phyloP scores from a whole-genome alignment of 2,797 vertebrate species.

The Mallotus villosus region DNA sequence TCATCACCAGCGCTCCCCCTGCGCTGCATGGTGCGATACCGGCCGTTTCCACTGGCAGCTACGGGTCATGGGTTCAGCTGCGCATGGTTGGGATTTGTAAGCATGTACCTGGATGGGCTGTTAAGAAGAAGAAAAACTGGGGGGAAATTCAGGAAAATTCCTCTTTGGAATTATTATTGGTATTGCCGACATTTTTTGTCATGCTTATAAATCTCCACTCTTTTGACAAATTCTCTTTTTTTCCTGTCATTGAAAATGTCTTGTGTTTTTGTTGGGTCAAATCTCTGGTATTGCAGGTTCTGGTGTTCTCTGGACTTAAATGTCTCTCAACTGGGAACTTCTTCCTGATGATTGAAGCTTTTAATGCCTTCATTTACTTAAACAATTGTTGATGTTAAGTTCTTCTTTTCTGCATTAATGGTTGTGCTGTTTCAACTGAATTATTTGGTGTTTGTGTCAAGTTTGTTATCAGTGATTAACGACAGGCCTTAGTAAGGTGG shows the following conservation, averaged over 20 bases:
- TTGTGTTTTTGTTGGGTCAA: background rate
- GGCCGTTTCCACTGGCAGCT: constrained; percentile 56
- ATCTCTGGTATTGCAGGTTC: background rate
- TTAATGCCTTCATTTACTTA: background rate
- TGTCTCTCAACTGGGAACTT: background rate
- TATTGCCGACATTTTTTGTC: background rate
- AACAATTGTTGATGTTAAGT: background rate
- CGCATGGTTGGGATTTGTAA: background rate
- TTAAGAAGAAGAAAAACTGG: no score
- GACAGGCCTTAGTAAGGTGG: background rate
- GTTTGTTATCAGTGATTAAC: background rate
- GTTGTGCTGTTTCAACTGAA: background rate
- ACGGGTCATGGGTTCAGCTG: constrained; percentile 47
- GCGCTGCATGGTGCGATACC: constrained; percentile 70
- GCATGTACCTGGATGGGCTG: background rate
- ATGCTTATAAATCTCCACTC: constrained; percentile 8
- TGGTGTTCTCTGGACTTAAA: background rate
- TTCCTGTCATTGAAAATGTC: background rate
- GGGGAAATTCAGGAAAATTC: no score
- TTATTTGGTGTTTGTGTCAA: constrained; percentile 15
- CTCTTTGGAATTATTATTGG: no score
- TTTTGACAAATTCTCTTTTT: background rate
- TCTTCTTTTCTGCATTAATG: background rate
- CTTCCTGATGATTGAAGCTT: background rate
- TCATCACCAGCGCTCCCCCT: constrained; percentile 34